These are phyloP conservation scores for Petrophora chlorosata DNA, from an alignment of 2,888 invertebrate genomes.

Conservation along the genomic window DNA sequence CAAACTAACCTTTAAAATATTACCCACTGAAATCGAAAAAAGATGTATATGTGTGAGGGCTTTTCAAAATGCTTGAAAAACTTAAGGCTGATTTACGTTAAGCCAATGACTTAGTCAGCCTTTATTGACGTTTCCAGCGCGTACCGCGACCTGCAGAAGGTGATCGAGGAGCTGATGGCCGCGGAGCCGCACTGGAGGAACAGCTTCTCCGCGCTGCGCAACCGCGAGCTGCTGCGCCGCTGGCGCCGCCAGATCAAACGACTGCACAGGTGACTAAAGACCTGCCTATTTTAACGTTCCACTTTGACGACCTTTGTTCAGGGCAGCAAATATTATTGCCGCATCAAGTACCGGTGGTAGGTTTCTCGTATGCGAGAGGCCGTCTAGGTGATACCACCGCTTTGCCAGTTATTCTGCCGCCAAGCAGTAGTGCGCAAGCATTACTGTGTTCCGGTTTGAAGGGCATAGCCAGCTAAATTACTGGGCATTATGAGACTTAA, in stretches of 20 bases:
- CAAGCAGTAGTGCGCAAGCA: too few relatives aligned
- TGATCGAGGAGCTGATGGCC: conserved; percentile 92
- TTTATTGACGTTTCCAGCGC: conserved; percentile 66
- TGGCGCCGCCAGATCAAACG: conserved; percentile 95
- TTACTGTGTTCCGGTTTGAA: too few relatives aligned
- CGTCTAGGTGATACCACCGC: too few relatives aligned
- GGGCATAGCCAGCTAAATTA: too few relatives aligned
- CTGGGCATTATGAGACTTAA: too few relatives aligned
- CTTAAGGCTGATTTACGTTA: too few relatives aligned
- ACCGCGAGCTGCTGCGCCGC: conserved; percentile 91
- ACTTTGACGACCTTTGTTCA: conserved; percentile 34
- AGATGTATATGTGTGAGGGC: too few relatives aligned
- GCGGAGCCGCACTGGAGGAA: conserved; percentile 93
- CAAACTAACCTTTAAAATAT: too few relatives aligned
- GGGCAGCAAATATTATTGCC: background rate
- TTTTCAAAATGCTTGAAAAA: too few relatives aligned
- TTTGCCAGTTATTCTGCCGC: too few relatives aligned
- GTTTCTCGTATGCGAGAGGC: background rate
- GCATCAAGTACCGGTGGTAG: background rate
- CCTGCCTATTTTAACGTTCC: too few relatives aligned
- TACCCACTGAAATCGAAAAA: background rate
- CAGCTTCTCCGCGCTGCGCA: conserved; percentile 89
- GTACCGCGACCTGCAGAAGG: conserved; percentile 93
- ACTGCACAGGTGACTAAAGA: conserved; percentile 87
- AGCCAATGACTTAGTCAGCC: too few relatives aligned